Evolutionary conservation across 2,797 vertebrate species (phyloP).

Genomic region (Chaetodon trifasciatus): DNA sequence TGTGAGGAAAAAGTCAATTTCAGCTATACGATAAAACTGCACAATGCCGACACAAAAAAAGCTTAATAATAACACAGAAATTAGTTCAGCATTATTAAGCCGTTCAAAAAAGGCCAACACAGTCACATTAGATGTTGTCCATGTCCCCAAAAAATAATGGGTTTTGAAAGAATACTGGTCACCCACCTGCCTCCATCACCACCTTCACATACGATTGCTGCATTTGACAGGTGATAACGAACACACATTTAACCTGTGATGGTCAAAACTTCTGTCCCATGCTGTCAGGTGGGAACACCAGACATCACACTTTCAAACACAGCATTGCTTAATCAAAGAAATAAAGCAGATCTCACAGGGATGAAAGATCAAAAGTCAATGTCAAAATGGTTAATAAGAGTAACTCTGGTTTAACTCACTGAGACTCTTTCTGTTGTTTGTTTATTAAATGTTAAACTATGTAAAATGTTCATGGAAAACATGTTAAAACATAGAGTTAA

Average conservation of each 20-base stretch:
- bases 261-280: background rate
- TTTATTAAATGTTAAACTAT: background rate
- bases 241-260: background rate
- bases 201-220: background rate
- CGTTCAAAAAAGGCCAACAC: background rate
- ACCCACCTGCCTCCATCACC: no score
- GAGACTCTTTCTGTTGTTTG: background rate
- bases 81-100: constrained; percentile 24
- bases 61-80: constrained; percentile 31
- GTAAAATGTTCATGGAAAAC: background rate
- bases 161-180: background rate
- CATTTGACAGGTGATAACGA: background rate
- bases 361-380: background rate
- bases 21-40: constrained; percentile 33
- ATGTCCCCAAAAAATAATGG: background rate
- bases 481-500: background rate
- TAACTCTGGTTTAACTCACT: background rate
- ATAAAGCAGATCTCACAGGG: background rate
- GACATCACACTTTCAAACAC: background rate
- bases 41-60: constrained; percentile 30
- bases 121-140: constrained; percentile 3
- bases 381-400: background rate
- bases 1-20: constrained; percentile 24
- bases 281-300: background rate
- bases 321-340: background rate